A percentile compares a stretch with the other conserved stretches of the same genome.
Conservation (phyloP, 2,113 vertebrate species). For the Perca flavescens region DNA sequence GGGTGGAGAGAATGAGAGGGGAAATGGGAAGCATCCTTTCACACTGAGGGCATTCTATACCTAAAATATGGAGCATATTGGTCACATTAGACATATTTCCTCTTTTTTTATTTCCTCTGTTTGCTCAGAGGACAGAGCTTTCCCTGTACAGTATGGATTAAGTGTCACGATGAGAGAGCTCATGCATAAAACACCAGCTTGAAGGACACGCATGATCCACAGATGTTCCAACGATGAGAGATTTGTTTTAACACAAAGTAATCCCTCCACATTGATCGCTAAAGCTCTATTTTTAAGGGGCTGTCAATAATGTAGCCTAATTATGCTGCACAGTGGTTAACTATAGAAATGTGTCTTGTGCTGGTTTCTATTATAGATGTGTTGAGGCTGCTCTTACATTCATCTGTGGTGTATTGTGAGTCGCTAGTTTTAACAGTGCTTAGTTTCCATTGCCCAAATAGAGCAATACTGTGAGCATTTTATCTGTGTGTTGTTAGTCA, state of each 20-base stretch:
- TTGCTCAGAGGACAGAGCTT: not conserved
- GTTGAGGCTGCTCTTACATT: not conserved
- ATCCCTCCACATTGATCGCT: conserved; percentile 3
- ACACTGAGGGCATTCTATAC: conserved; percentile 48
- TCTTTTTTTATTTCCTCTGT: conserved; percentile 22
- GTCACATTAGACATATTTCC: not conserved
- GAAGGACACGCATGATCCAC: conserved; percentile 41
- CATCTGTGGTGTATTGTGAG: not conserved
- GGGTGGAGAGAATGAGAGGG: conserved; percentile 78
- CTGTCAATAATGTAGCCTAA: not conserved
- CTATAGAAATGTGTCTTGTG: not conserved
- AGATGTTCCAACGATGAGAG: conserved; percentile 44
- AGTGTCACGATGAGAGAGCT: not conserved
- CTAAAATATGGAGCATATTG: conserved; percentile 53
- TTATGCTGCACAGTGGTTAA: not conserved
- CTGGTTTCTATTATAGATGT: not conserved
- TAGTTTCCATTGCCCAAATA: not conserved
- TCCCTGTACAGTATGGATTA: not conserved
- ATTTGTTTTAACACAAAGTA: conserved; percentile 26
- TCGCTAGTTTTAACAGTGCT: not conserved
- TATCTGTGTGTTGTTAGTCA: not conserved
- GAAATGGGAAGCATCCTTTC: conserved; percentile 74
- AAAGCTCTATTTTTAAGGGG: conserved; percentile 13
- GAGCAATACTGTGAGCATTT: not conserved
- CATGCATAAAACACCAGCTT: conserved; percentile 33